These are phyloP conservation scores for Podiceps cristatus DNA, from an alignment of 2,113 vertebrate species.

Conservation along the genomic window DNA sequence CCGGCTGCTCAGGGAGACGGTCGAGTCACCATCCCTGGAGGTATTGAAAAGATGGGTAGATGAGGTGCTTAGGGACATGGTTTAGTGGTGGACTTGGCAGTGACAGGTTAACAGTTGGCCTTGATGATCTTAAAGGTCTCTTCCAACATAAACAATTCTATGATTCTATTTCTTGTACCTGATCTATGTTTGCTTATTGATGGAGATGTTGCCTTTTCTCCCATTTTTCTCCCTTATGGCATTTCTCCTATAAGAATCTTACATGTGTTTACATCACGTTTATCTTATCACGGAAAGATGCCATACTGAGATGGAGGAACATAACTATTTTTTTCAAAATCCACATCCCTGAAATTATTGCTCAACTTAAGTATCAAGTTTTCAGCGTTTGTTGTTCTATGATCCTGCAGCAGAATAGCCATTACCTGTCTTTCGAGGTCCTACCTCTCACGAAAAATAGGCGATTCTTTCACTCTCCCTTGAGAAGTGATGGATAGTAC, in stretches of 20 bases:
- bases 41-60: no score
- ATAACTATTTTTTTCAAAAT: conserved; percentile 38
- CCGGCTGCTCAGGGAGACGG: no score
- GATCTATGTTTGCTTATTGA: conserved; percentile 11
- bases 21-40: no score
- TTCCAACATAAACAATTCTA: no score
- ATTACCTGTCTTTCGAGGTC: background rate
- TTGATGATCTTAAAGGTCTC: no score
- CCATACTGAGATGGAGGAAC: background rate
- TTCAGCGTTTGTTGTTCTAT: conserved; percentile 14
- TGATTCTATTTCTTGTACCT: background rate
- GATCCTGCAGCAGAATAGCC: background rate
- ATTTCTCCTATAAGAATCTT: conserved; percentile 22
- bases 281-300: background rate
- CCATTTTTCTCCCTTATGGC: background rate
- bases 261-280: background rate
- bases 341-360: background rate
- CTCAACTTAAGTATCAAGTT: conserved; percentile 7
- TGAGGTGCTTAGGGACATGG: no score
- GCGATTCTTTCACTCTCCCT: background rate
- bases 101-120: no score
- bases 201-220: conserved; percentile 15
- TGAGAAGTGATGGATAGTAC: background rate
- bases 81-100: no score
- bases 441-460: conserved; percentile 4